phyloP scores from a whole-genome alignment of 1,140 invertebrate genomes.

The Eriocheir sinensis region DNA sequence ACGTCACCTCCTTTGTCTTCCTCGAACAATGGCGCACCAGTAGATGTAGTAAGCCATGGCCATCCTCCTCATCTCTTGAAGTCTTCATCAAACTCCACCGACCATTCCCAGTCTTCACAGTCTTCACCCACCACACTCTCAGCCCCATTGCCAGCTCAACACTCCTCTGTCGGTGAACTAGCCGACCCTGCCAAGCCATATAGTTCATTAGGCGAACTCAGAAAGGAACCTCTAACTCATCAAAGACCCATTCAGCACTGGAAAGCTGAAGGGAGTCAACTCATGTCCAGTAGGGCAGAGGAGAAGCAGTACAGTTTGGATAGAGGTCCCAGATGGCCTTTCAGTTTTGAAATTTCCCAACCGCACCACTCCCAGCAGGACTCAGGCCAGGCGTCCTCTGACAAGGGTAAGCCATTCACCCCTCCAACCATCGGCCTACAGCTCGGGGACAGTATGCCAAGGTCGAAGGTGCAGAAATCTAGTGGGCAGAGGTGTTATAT shows the following conservation, averaged over 20 bases:
- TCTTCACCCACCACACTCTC: conserved; percentile 61
- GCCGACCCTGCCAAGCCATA: conserved; percentile 46
- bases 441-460: conserved; percentile 33
- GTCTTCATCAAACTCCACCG: conserved; percentile 46
- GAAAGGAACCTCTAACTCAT: conserved; percentile 7
- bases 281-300: conserved; percentile 7
- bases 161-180: conserved; percentile 62
- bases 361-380: conserved; percentile 33
- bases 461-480: conserved; percentile 36
- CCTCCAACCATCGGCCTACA: conserved; percentile 64
- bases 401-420: background rate
- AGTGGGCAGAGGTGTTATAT: conserved; percentile 63
- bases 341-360: conserved; percentile 32
- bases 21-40: conserved; percentile 29
- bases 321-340: conserved; percentile 41
- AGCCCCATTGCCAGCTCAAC: conserved; percentile 53
- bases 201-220: conserved; percentile 67
- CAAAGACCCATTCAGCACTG: conserved; percentile 59
- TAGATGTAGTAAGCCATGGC: background rate
- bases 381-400: conserved; percentile 32
- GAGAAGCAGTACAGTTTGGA: conserved; percentile 41
- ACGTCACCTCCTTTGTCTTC: conserved; percentile 67
- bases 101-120: conserved; percentile 43
- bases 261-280: conserved; percentile 44
- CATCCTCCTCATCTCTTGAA: background rate